phyloP scores from a whole-genome alignment of 2,113 vertebrate species.

The Hypocryptadius cinnamomeus region DNA sequence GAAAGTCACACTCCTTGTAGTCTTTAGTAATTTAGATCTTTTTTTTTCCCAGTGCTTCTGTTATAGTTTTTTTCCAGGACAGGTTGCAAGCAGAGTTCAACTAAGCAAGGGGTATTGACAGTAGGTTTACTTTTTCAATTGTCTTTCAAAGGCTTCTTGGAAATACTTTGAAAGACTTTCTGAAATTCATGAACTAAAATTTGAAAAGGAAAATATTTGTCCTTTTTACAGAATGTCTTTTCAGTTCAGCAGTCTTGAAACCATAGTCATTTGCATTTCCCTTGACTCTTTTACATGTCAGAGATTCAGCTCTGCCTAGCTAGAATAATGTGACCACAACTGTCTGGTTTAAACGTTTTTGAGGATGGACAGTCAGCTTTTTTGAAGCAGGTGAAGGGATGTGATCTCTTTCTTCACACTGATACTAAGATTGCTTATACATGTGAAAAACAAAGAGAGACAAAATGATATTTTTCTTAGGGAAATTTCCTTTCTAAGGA shows the following conservation, averaged over 20 bases:
- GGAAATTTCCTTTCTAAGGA: conserved; percentile 66
- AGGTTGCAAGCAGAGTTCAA: background rate
- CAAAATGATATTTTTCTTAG: background rate
- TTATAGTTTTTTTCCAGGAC: background rate
- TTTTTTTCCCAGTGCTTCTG: background rate
- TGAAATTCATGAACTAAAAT: background rate
- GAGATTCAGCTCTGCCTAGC: background rate
- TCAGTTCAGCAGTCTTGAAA: background rate
- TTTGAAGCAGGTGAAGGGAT: background rate
- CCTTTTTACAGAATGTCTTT: background rate
- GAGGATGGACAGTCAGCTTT: background rate
- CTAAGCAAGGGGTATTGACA: background rate
- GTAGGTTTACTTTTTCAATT: background rate
- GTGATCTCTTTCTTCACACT: background rate
- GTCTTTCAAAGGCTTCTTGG: background rate
- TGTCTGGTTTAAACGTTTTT: background rate
- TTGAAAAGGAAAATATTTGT: background rate
- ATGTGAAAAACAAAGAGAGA: background rate
- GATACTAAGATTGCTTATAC: background rate
- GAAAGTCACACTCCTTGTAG: background rate
- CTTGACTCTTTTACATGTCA: background rate
- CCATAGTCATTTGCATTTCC: background rate
- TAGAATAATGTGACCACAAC: background rate
- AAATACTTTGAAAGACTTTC: background rate
- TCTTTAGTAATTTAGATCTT: background rate